Percentiles rank a stretch among this genome's conserved stretches.
Evolutionary conservation across 2,797 vertebrate species (phyloP).

Genomic region (Alauda arvensis): DNA sequence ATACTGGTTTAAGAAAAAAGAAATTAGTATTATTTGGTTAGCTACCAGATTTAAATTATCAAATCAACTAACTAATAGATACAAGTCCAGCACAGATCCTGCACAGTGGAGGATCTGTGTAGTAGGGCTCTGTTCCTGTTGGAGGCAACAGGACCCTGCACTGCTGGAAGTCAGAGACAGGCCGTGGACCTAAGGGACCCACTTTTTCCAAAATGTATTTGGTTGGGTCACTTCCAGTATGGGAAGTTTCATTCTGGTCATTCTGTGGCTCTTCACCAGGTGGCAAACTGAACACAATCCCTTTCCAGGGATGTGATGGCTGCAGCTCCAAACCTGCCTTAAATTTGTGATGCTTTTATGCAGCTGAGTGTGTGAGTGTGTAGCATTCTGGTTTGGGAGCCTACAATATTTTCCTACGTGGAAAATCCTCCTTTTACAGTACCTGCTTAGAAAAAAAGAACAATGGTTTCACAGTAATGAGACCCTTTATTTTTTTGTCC

Average conservation of each 20-base stretch:
- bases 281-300: not conserved
- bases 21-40: conserved; percentile 31
- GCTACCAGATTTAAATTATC: conserved; percentile 49
- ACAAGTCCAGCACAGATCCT: conserved; percentile 9
- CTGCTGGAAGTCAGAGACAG: conserved; percentile 12
- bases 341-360: not conserved
- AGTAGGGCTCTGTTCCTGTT: not conserved
- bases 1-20: not conserved
- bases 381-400: not conserved
- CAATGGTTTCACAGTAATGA: conserved; percentile 60
- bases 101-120: not conserved
- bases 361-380: not conserved
- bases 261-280: not conserved
- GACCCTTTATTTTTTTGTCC: conserved; percentile 19
- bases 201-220: not conserved
- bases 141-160: not conserved
- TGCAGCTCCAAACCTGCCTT: not conserved
- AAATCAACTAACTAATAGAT: conserved; percentile 29
- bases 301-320: not conserved
- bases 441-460: conserved; percentile 49
- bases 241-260: not conserved
- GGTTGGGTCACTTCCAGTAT: not conserved
- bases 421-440: conserved; percentile 52
- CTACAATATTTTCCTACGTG: not conserved
- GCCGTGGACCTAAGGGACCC: not conserved